Conservation (phyloP, 2,888 invertebrate genomes). For the Aleiodes leptofemur region DNA sequence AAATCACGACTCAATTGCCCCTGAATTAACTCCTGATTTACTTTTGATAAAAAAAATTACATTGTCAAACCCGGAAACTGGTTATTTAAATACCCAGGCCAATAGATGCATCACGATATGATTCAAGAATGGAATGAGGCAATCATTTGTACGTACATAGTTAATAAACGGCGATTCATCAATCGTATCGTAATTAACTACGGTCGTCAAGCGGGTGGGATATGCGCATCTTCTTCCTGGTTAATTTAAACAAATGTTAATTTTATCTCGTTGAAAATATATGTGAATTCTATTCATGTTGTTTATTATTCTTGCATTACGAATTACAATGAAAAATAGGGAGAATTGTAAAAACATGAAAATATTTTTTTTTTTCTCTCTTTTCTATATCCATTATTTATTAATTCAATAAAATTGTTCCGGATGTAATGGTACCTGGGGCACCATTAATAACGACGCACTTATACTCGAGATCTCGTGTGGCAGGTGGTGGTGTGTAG, state of each 20-base stretch:
- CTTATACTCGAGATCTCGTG: slow-evolving; percentile 70
- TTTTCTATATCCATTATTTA: slow-evolving; percentile 45
- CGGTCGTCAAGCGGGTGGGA: slow-evolving; percentile 34
- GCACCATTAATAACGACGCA: slow-evolving; percentile 72
- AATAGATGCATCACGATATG: slow-evolving; percentile 40
- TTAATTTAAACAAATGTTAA: slow-evolving; percentile 38
- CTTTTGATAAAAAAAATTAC: neutral
- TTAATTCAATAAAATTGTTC: slow-evolving; percentile 61
- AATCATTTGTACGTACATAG: slow-evolving; percentile 34
- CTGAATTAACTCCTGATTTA: too few species aligned
- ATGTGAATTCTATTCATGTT: slow-evolving; percentile 17
- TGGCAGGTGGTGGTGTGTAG: slow-evolving; percentile 66
- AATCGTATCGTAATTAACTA: slow-evolving; percentile 40
- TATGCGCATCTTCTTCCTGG: slow-evolving; percentile 34
- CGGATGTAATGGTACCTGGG: slow-evolving; percentile 69
- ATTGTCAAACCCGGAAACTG: slow-evolving; percentile 47
- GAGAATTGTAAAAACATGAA: slow-evolving; percentile 47
- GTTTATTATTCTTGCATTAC: slow-evolving; percentile 14
- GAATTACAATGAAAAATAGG: slow-evolving; percentile 46
- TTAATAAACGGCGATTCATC: slow-evolving; percentile 42
- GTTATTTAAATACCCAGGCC: slow-evolving; percentile 41
- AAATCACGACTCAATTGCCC: too few species aligned
- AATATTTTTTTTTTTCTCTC: slow-evolving; percentile 12
- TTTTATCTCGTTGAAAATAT: slow-evolving; percentile 28
- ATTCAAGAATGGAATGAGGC: slow-evolving; percentile 46